phyloP scores from a whole-genome alignment of 2,888 invertebrate genomes.

The Buathra laborator region DNA sequence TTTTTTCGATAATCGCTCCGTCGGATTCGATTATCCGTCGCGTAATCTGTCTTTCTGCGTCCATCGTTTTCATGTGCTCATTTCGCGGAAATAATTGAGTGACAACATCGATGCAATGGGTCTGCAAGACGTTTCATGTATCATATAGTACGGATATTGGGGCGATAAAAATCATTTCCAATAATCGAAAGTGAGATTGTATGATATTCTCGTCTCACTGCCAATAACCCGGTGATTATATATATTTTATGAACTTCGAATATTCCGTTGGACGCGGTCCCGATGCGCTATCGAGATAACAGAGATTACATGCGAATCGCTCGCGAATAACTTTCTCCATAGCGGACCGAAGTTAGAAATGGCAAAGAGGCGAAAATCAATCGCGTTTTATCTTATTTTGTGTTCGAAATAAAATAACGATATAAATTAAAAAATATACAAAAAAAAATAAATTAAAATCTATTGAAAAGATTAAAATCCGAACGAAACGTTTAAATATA shows the following conservation, averaged over 20 bases:
- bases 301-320: not conserved
- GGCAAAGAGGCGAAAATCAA: not conserved
- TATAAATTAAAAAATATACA: too few species aligned
- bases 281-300: constrained; percentile 43
- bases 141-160: constrained; percentile 1
- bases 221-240: constrained; percentile 38
- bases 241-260: constrained; percentile 21
- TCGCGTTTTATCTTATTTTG: not conserved
- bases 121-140: not conserved
- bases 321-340: not conserved
- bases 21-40: too few species aligned
- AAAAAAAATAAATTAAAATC: too few species aligned
- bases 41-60: too few species aligned
- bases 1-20: too few species aligned
- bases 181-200: constrained; percentile 50
- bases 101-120: not conserved
- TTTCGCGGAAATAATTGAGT: not conserved
- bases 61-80: not conserved
- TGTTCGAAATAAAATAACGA: not conserved
- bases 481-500: too few species aligned
- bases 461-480: too few species aligned
- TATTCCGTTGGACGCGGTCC: constrained; percentile 42
- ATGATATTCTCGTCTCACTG: constrained; percentile 48
- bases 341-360: not conserved
- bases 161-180: constrained; percentile 41